Percentiles rank a stretch among this genome's conserved stretches.
phyloP scores from a whole-genome alignment of 1,140 invertebrate species.

The Psilanteris sp. region DNA sequence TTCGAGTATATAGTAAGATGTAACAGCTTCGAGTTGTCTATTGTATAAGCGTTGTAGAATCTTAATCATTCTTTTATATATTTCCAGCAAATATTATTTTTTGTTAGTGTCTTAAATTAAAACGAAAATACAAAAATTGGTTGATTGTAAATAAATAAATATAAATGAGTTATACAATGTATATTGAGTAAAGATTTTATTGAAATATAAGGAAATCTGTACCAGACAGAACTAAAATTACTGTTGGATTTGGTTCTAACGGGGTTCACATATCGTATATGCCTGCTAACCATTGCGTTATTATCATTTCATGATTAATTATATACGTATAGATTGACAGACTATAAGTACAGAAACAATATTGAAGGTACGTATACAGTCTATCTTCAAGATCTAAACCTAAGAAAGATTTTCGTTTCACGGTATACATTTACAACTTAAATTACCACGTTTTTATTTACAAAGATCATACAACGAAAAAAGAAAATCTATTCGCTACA shows the following conservation, averaged over 20 bases:
- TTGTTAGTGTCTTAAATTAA: too few relatives aligned
- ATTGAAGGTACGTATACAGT: conserved; percentile 78
- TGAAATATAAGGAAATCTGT: conserved; percentile 81
- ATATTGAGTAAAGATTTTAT: conserved; percentile 79
- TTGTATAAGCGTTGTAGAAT: too few relatives aligned
- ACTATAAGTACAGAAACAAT: conserved; percentile 80
- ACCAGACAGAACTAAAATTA: conserved; percentile 81
- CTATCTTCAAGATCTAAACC: conserved; percentile 77
- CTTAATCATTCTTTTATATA: too few relatives aligned
- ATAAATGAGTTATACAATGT: too few relatives aligned
- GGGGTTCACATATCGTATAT: conserved; percentile 79
- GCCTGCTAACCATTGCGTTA: conserved; percentile 72
- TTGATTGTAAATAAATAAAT: too few relatives aligned
- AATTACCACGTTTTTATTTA: conserved; percentile 67
- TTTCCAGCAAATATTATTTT: too few relatives aligned
- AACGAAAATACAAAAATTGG: too few relatives aligned
- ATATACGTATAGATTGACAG: conserved; percentile 75
- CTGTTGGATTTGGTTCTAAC: conserved; percentile 80
- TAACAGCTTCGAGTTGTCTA: too few relatives aligned
- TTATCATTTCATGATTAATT: conserved; percentile 70
- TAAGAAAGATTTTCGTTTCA: conserved; percentile 71
- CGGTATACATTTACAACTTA: conserved; percentile 71
- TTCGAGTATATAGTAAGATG: too few relatives aligned
- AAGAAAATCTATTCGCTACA: conserved; percentile 65
- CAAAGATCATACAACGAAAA: conserved; percentile 68